These are phyloP conservation scores for Drosophila nigricruria DNA, from an alignment of 2,888 invertebrate genomes.

Conservation along the genomic window DNA sequence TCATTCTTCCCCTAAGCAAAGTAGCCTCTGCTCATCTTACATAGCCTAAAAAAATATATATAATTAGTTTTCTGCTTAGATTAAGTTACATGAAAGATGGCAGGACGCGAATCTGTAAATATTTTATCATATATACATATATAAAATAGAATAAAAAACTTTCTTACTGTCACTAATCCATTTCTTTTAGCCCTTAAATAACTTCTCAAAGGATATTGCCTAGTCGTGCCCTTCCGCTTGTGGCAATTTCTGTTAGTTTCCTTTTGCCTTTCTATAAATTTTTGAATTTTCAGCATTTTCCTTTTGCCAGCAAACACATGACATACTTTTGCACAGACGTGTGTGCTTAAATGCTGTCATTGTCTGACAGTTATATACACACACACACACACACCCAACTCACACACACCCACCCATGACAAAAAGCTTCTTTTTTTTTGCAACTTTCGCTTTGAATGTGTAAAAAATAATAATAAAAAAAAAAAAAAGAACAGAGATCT, in stretches of 20 bases:
- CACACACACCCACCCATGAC: background rate
- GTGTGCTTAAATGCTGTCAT: slow-evolving; percentile 64
- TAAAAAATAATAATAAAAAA: slow-evolving; percentile 19
- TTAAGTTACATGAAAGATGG: no score
- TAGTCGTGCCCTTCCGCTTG: slow-evolving; percentile 2
- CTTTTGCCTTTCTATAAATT: slow-evolving; percentile 62
- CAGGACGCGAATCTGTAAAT: no score
- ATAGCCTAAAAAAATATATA: no score
- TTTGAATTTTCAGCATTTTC: slow-evolving; percentile 62
- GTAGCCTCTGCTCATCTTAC: no score
- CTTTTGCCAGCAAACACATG: slow-evolving; percentile 43
- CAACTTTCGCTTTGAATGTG: slow-evolving; percentile 36
- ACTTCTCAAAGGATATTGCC: background rate
- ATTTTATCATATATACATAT: no score
- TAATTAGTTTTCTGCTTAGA: no score
- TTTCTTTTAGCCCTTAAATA: background rate
- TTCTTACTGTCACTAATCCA: no score
- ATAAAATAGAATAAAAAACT: no score
- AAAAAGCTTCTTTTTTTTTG: slow-evolving; percentile 21
- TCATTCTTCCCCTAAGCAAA: no score
- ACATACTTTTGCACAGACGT: slow-evolving; percentile 52
- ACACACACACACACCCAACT: slow-evolving; percentile 5
- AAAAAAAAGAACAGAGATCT: background rate
- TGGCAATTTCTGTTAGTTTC: slow-evolving; percentile 44
- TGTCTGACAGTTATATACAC: slow-evolving; percentile 48